Conservation (phyloP, 2,888 invertebrate species). For the Schrankia costaestrigalis region DNA sequence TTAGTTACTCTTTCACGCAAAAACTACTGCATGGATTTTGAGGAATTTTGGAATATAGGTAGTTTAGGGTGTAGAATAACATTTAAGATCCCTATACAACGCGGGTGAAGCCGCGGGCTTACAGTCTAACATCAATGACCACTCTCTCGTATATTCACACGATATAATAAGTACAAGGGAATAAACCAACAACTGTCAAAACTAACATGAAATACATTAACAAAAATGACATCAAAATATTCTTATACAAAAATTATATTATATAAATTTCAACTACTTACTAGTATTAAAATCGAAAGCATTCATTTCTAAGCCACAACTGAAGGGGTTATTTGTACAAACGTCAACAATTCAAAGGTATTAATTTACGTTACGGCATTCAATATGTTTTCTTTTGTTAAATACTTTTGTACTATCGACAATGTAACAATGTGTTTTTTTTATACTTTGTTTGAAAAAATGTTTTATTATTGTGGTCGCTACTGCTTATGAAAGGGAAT, state of each 20-base stretch:
- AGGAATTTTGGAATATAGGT: too few relatives aligned
- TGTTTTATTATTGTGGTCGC: conserved; percentile 18
- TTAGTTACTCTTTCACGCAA: too few relatives aligned
- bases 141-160: too few relatives aligned
- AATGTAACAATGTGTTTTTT: conserved; percentile 24
- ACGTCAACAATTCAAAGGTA: conserved; percentile 37
- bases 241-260: conserved; percentile 2
- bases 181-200: too few relatives aligned
- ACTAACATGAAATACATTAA: conserved; percentile 5
- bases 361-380: conserved; percentile 45
- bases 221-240: not conserved
- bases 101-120: too few relatives aligned
- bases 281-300: conserved; percentile 2
- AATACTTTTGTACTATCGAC: conserved; percentile 25
- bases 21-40: too few relatives aligned
- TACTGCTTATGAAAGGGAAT: conserved; percentile 17
- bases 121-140: too few relatives aligned
- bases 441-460: conserved; percentile 3
- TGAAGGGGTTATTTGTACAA: conserved; percentile 36
- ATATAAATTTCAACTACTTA: too few relatives aligned
- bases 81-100: too few relatives aligned
- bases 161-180: too few relatives aligned
- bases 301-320: too few relatives aligned
- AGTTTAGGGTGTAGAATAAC: too few relatives aligned
- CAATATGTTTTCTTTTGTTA: conserved; percentile 19